These are phyloP conservation scores for Arctocebus calabarensis DNA, from an alignment of 2,797 vertebrate species.

Conservation along the genomic window DNA sequence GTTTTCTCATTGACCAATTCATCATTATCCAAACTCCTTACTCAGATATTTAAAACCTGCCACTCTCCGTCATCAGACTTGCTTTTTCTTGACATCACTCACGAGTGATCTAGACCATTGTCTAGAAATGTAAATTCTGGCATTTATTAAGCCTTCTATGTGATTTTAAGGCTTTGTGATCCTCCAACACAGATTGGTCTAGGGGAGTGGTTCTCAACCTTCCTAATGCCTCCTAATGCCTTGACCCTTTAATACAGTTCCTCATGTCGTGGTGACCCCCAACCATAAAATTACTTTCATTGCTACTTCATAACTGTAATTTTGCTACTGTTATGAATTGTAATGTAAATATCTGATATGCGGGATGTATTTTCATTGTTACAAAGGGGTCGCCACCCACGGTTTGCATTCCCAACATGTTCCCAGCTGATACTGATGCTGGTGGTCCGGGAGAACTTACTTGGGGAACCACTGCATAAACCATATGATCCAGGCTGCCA, in stretches of 20 bases:
- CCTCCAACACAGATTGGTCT: background rate
- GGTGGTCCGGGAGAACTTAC: background rate
- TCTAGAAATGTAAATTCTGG: background rate
- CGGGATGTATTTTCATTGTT: too few species aligned
- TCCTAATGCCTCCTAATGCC: too few species aligned
- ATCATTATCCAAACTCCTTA: background rate
- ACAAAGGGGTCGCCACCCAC: too few species aligned
- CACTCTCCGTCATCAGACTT: background rate
- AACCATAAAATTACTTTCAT: too few species aligned
- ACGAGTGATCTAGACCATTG: background rate
- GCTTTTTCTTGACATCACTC: background rate
- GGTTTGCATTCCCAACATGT: background rate
- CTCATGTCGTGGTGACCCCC: too few species aligned
- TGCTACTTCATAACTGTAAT: too few species aligned
- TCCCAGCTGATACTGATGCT: background rate
- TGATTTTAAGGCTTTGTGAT: background rate
- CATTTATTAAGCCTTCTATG: background rate
- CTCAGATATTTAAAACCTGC: background rate
- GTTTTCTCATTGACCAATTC: background rate
- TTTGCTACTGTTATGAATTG: too few species aligned
- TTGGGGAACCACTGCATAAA: background rate
- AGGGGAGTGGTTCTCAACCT: background rate
- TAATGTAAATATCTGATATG: too few species aligned
- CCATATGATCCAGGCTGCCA: background rate
- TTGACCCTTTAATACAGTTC: too few species aligned